A percentile compares a stretch with the other conserved stretches of the same genome.
phyloP scores from a whole-genome alignment of 2,888 invertebrate species.

The Nipponacmea schrenckii region DNA sequence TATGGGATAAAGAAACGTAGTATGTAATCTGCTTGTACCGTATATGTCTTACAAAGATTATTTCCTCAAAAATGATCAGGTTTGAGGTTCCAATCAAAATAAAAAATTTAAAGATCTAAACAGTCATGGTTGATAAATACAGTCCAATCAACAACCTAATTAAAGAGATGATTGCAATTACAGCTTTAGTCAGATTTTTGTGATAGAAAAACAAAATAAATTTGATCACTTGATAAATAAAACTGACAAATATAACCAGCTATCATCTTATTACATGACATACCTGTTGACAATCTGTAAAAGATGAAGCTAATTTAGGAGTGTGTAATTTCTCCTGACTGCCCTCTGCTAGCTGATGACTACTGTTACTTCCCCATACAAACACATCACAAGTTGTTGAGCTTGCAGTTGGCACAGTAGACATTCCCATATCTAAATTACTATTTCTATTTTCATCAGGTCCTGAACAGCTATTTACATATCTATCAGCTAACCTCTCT shows the following conservation, averaged over 20 bases:
- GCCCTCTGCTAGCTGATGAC: slow-evolving; percentile 75
- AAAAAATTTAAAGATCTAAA: too few species aligned
- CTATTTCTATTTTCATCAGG: slow-evolving; percentile 56
- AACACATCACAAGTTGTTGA: slow-evolving; percentile 70
- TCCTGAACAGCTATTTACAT: slow-evolving; percentile 54
- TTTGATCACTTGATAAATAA: too few species aligned
- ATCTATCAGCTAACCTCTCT: slow-evolving; percentile 60
- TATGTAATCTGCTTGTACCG: too few species aligned
- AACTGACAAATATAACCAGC: too few species aligned
- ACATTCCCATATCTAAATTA: slow-evolving; percentile 18
- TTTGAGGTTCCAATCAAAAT: too few species aligned
- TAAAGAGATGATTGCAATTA: too few species aligned
- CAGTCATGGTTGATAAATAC: too few species aligned
- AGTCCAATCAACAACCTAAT: too few species aligned
- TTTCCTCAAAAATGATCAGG: too few species aligned
- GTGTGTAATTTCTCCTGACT: slow-evolving; percentile 74
- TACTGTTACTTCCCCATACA: slow-evolving; percentile 77
- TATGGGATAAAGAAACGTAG: slow-evolving; percentile 11
- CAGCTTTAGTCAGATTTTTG: too few species aligned
- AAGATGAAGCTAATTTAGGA: slow-evolving; percentile 73
- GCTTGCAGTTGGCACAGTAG: slow-evolving; percentile 15
- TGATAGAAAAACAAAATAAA: too few species aligned
- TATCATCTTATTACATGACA: neutral
- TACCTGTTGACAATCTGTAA: slow-evolving; percentile 74
- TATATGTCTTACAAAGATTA: too few species aligned